A percentile compares a stretch with the other conserved stretches of the same genome.
Evolutionary conservation across 2,888 invertebrate species (phyloP).

Genomic region (Resseliella maxima): DNA sequence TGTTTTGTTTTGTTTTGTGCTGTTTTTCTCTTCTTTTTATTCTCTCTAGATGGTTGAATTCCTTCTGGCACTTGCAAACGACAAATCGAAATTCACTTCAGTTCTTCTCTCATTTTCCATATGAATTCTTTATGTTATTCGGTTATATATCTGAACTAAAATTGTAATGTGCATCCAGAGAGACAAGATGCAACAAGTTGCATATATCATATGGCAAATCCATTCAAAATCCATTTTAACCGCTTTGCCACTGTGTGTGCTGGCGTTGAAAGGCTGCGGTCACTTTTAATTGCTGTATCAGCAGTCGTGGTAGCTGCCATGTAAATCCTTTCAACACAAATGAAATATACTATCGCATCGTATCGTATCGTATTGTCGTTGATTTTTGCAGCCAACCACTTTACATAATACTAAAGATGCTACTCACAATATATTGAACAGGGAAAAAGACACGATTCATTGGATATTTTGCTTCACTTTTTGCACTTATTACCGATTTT

Average conservation of each 20-base stretch:
- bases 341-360: constrained; percentile 2
- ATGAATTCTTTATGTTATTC: neutral
- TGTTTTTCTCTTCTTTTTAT: neutral
- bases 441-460: neutral
- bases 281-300: constrained; percentile 43
- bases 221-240: neutral
- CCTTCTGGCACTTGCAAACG: neutral
- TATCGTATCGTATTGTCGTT: neutral
- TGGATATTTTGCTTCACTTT: neutral
- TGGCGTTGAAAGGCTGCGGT: constrained; percentile 47
- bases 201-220: neutral
- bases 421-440: neutral
- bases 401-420: neutral
- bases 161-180: neutral
- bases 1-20: neutral
- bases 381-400: neutral
- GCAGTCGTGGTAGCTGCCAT: constrained; percentile 24
- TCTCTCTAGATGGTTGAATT: neutral
- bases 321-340: neutral
- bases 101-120: constrained; percentile 9
- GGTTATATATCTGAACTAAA: neutral
- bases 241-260: constrained; percentile 27
- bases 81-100: neutral
- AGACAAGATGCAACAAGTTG: constrained; percentile 31
- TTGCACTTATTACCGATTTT: neutral